Conservation (phyloP, 2,797 vertebrate species). For the Enteromius mattozi region DNA sequence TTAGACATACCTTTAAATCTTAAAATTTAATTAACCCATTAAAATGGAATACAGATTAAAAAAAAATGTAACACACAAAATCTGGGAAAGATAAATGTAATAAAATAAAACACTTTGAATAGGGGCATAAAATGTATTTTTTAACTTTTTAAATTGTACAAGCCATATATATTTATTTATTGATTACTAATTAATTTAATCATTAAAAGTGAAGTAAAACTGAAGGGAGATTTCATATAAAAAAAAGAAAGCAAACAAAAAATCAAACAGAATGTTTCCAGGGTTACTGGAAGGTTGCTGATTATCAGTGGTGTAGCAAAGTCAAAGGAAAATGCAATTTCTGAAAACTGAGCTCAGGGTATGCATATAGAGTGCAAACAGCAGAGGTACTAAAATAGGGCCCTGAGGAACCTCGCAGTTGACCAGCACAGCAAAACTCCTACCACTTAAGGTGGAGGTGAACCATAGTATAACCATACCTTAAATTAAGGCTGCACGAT, state of each 20-base stretch:
- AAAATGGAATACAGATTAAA: background rate
- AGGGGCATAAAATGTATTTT: too few species aligned
- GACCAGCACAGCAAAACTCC: background rate
- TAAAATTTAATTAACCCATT: background rate
- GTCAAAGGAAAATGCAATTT: background rate
- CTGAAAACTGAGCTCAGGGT: background rate
- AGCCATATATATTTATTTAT: too few species aligned
- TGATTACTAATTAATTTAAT: too few species aligned
- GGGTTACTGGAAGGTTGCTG: background rate
- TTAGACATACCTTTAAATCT: too few species aligned
- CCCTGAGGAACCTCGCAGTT: background rate
- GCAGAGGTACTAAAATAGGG: slow-evolving; percentile 2
- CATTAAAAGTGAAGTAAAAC: too few species aligned
- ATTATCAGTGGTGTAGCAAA: background rate
- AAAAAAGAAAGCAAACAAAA: too few species aligned
- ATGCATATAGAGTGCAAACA: background rate
- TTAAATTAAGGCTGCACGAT: too few species aligned
- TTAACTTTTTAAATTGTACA: too few species aligned
- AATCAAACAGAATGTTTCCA: background rate
- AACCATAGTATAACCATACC: background rate
- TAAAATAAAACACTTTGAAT: too few species aligned
- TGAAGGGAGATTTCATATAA: too few species aligned
- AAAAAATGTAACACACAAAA: background rate
- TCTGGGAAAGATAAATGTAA: background rate
- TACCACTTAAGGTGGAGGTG: background rate